phyloP scores from a whole-genome alignment of 1,140 invertebrate genomes.

The Diprion similis region DNA sequence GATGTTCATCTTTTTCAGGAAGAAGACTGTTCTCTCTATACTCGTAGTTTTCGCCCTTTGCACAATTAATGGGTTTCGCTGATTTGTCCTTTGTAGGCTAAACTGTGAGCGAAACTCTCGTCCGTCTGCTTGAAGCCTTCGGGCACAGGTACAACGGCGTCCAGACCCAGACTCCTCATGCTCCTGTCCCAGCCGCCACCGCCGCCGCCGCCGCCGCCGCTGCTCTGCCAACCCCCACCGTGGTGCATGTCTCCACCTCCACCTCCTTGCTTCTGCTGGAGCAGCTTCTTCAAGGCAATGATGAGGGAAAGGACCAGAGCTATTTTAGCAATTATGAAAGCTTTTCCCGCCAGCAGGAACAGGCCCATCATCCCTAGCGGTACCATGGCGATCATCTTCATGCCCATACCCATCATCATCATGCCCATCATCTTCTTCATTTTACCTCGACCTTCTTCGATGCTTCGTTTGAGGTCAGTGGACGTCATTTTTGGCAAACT shows the following conservation, averaged over 20 bases:
- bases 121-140: conserved; percentile 53
- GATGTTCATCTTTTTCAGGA: too few species aligned
- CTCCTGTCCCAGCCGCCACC: conserved; percentile 68
- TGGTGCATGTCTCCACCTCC: conserved; percentile 60
- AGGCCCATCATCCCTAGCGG: conserved; percentile 76
- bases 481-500: conserved; percentile 74
- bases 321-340: conserved; percentile 79
- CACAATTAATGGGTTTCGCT: too few species aligned
- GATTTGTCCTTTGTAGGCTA: conserved; percentile 71
- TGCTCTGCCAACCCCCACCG: conserved; percentile 63
- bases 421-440: conserved; percentile 86
- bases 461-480: conserved; percentile 69
- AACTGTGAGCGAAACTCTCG: conserved; percentile 65
- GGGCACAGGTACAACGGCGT: conserved; percentile 49
- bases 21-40: too few species aligned
- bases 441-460: conserved; percentile 80
- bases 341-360: conserved; percentile 78
- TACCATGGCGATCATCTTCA: conserved; percentile 77
- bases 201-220: conserved; percentile 59
- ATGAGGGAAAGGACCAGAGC: conserved; percentile 78
- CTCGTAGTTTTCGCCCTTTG: too few species aligned
- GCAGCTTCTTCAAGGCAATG: conserved; percentile 79
- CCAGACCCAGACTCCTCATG: conserved; percentile 50
- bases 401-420: conserved; percentile 81
- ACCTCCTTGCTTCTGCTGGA: conserved; percentile 69